Base-by-base conservation (phyloP, 2,888 invertebrate species). In the Griposia aprilina region DNA sequence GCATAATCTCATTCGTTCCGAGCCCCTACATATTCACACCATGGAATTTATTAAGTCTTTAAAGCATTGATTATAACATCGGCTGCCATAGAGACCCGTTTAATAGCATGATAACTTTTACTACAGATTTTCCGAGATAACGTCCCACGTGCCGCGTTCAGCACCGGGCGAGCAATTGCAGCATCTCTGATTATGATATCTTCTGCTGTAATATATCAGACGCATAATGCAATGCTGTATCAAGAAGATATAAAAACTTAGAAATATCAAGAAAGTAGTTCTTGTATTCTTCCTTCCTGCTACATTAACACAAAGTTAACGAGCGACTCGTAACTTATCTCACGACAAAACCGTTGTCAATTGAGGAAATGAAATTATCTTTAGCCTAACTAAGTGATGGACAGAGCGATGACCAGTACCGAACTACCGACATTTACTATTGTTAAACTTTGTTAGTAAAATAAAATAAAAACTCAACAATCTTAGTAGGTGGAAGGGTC, bases 301-400 rank as follows among this genome's bases (percentile, higher is more conserved):
- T 48, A 30, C 48, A 83, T 70, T n/a, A 66, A 66, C 59, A 26
- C 59, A 17, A 59, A 41, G 30, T 68, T 77, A 78, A 83, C 41
- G 52, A 65, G 15, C 23, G 20, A 60, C 30, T 48, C 55, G 36
- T 11, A 20, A 48, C 65, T 84, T 80, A 74, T 80, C 74, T 84
- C 80, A 83, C 74, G 65, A 66, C 59, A 57, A 63, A 63, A 59
- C 59, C 48, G 36, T 41, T 69, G 57, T 59, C 80, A 73, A 69
- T 80, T 60, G 80, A 73, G 74, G 80, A 82, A 74, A 36, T 57
- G 6, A 45, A n/a, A 65, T 69, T 78, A 78, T 71, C 36, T 71
- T 60, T 55, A 65, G 13, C 23, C 36, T 59, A 36, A 36, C 48
- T 72, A 75, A 55, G 59, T 48, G 48, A 70, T 60, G 48, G 66